Conservation (phyloP, 2,797 vertebrate species). For the Furcifer pardalis region DNA sequence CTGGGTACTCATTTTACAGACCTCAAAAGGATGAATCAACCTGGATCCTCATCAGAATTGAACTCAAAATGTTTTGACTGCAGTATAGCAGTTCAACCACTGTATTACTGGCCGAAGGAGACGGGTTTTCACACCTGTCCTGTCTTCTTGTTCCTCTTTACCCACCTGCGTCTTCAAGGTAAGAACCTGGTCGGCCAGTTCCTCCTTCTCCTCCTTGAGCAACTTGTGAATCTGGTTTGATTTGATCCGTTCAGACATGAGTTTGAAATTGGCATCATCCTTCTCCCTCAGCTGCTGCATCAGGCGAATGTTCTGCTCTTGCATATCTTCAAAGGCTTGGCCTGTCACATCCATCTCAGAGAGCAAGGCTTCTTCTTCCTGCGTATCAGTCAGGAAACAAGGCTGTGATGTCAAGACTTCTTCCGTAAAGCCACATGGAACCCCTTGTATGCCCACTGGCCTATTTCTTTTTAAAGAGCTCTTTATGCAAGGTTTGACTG, state of each 20-base stretch:
- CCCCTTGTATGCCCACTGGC: not conserved
- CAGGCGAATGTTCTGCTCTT: constrained; percentile 88
- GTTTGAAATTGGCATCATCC: constrained; percentile 90
- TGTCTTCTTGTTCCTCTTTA: not conserved
- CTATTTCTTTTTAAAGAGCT: too few species aligned
- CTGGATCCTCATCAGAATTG: too few species aligned
- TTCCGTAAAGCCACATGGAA: not conserved
- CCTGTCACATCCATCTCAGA: constrained; percentile 91
- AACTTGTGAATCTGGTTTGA: constrained; percentile 92
- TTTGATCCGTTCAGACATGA: constrained; percentile 90
- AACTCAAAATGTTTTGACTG: too few species aligned
- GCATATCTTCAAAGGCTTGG: constrained; percentile 91
- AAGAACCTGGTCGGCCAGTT: constrained; percentile 85
- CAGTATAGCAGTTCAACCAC: too few species aligned
- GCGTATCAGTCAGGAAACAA: not conserved
- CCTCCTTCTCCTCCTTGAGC: constrained; percentile 90
- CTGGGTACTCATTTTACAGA: too few species aligned
- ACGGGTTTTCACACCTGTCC: not conserved
- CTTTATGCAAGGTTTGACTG: too few species aligned
- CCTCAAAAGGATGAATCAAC: too few species aligned
- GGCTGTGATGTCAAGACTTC: not conserved
- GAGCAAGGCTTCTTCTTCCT: constrained; percentile 88
- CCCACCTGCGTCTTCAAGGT: constrained; percentile 89
- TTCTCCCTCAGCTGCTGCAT: constrained; percentile 90
- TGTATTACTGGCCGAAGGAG: rapidly evolving